Conservation (phyloP, 2,113 vertebrate genomes). For the Okapia johnstoni region DNA sequence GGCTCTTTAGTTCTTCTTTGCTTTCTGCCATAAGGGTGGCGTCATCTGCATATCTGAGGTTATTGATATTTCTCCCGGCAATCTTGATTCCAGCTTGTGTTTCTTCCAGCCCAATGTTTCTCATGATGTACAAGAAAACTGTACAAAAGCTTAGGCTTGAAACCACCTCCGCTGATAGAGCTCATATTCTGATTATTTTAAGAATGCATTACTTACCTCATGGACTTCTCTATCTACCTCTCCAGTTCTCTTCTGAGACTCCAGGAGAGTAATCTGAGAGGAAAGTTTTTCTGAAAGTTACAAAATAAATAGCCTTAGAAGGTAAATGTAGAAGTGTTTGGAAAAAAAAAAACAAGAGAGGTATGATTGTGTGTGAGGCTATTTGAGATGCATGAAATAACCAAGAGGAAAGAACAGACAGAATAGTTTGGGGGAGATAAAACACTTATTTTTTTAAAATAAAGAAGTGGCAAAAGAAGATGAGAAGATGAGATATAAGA, state of each 20-base stretch:
- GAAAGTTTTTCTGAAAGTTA: constrained; percentile 75
- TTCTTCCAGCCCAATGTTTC: too few relatives aligned
- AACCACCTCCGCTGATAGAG: neutral
- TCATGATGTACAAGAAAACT: neutral
- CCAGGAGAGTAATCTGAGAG: constrained; percentile 41
- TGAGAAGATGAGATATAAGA: neutral
- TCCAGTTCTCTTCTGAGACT: constrained; percentile 51
- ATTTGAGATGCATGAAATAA: constrained; percentile 19
- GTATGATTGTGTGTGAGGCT: neutral
- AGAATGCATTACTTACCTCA: constrained; percentile 56
- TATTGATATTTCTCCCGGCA: too few relatives aligned
- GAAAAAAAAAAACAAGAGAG: neutral
- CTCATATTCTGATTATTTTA: neutral
- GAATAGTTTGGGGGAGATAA: neutral
- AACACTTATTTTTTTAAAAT: neutral
- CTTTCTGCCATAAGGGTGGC: too few relatives aligned
- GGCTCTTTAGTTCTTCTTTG: too few relatives aligned
- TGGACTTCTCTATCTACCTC: neutral
- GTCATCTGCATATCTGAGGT: too few relatives aligned
- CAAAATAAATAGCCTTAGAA: constrained; percentile 50
- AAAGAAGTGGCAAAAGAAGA: neutral
- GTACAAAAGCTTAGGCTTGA: neutral
- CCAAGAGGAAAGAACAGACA: neutral
- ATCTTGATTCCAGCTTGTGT: too few relatives aligned
- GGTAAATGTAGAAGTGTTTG: neutral